Evolutionary conservation across 2,888 invertebrate genomes (phyloP).

Genomic region (Cataglyphis rosenhaueri): DNA sequence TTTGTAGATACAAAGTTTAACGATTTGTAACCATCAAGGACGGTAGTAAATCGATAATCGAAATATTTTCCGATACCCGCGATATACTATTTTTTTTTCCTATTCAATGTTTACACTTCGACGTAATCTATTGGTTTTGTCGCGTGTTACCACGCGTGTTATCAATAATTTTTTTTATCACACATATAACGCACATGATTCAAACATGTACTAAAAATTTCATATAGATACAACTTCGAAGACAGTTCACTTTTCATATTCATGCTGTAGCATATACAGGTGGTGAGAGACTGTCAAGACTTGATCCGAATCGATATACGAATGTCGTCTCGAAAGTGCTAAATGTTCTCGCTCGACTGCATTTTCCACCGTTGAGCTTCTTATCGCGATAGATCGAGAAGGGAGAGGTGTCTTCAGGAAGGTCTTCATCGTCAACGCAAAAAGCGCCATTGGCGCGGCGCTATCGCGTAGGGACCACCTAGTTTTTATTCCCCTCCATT

Average conservation of each 20-base stretch:
- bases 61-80: background rate
- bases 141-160: too few species aligned
- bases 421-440: conserved; percentile 31
- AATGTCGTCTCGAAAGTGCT: conserved; percentile 18
- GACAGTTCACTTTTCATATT: background rate
- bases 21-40: conserved; percentile 4
- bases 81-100: conserved; percentile 17
- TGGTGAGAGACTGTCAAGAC: background rate
- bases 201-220: background rate
- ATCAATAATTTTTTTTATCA: background rate
- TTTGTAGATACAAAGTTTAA: conserved; percentile 21
- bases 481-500: conserved; percentile 67
- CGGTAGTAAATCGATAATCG: background rate
- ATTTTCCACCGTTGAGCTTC: conserved; percentile 40
- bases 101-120: background rate
- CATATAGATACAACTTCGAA: too few species aligned
- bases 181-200: background rate
- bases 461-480: conserved; percentile 36
- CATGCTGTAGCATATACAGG: background rate
- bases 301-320: conserved; percentile 15
- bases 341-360: conserved; percentile 38
- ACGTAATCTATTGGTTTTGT: background rate
- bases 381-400: conserved; percentile 8
- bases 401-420: conserved; percentile 24
- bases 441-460: conserved; percentile 35